phyloP scores from a whole-genome alignment of 2,113 vertebrate species.

The Rhinolophus ferrumequinum region DNA sequence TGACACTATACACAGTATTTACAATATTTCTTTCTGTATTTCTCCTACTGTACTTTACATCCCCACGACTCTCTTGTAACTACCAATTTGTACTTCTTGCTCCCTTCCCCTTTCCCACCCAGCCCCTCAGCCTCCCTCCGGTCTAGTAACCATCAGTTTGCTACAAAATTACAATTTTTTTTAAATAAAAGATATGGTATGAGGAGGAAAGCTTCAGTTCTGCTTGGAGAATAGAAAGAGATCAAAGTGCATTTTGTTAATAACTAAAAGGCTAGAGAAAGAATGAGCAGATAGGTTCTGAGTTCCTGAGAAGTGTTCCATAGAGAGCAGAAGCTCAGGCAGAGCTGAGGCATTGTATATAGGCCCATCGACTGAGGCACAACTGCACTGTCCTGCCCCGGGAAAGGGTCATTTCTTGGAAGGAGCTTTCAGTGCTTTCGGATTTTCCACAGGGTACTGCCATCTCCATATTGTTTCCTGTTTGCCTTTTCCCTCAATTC shows the following conservation, averaged over 20 bases:
- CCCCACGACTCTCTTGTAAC: too few species aligned
- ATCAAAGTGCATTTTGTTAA: background rate
- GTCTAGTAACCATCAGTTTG: too few species aligned
- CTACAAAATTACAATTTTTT: background rate
- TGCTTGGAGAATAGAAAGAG: background rate
- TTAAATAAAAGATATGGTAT: background rate
- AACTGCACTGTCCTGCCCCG: too few species aligned
- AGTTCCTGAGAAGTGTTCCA: background rate
- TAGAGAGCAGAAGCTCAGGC: background rate
- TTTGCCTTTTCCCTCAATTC: background rate
- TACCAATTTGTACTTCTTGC: too few species aligned
- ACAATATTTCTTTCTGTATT: too few species aligned
- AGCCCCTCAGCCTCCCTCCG: too few species aligned
- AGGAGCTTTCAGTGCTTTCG: background rate
- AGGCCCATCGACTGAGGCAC: too few species aligned
- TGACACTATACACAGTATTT: too few species aligned
- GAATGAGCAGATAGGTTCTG: background rate
- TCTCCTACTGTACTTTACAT: too few species aligned
- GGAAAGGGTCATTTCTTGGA: background rate
- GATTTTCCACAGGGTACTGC: background rate
- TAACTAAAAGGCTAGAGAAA: background rate
- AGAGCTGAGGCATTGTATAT: accelerated
- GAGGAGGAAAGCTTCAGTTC: background rate
- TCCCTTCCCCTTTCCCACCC: too few species aligned
- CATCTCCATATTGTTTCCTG: background rate